These are phyloP conservation scores for Dysmachus trigonus DNA, from an alignment of 2,888 invertebrate genomes.

Conservation along the genomic window DNA sequence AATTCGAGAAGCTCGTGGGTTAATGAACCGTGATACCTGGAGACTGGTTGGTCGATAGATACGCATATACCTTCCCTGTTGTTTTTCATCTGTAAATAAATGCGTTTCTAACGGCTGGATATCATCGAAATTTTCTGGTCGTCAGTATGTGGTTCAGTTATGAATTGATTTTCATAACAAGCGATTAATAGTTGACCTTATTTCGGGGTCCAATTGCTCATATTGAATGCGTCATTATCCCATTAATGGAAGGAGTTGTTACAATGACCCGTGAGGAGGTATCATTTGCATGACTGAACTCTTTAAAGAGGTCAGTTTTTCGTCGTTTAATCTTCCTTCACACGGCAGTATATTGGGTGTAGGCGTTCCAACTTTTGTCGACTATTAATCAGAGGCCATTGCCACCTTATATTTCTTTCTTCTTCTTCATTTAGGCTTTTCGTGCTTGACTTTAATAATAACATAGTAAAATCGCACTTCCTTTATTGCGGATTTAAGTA, in stretches of 20 bases:
- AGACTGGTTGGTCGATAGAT: neutral
- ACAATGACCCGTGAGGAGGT: neutral
- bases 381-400: slow-evolving; percentile 22
- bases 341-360: neutral
- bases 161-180: neutral
- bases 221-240: neutral
- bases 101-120: neutral
- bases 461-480: neutral
- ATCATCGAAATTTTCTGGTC: neutral
- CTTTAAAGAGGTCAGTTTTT: slow-evolving; percentile 16
- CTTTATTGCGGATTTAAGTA: neutral
- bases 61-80: neutral
- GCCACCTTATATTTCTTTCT: neutral
- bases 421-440: neutral
- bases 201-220: neutral
- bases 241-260: neutral
- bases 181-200: neutral
- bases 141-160: neutral
- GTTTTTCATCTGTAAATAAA: neutral
- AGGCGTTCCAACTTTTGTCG: neutral
- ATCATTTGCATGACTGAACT: slow-evolving; percentile 17
- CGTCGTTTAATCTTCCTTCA: neutral
- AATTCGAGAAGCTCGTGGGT: neutral
- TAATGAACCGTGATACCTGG: slow-evolving; percentile 24
- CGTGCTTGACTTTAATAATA: neutral